Conservation (phyloP, 2,888 invertebrate species). For the Melipona bicolor region DNA sequence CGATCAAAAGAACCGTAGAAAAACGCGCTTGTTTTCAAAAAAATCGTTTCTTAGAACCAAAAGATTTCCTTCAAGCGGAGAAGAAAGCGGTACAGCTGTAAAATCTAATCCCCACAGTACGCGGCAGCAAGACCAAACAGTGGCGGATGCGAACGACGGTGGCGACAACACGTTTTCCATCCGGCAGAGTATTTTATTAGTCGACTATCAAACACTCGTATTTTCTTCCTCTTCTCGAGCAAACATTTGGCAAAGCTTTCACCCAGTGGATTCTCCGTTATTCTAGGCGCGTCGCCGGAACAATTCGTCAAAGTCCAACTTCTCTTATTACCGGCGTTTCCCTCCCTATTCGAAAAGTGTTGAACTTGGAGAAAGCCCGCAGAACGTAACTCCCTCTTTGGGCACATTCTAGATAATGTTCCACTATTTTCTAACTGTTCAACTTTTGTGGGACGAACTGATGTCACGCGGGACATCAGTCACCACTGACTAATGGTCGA, state of each 20-base stretch:
- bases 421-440: constrained; percentile 9
- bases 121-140: too few species aligned
- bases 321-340: neutral
- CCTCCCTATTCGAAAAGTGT: neutral
- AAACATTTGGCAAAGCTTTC: constrained; percentile 3
- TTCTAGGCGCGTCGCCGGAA: neutral
- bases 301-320: neutral
- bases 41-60: too few species aligned
- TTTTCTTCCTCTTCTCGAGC: neutral
- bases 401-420: neutral
- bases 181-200: too few species aligned
- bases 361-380: neutral
- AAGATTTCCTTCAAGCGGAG: too few species aligned
- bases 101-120: too few species aligned
- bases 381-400: too few species aligned
- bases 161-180: too few species aligned
- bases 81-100: too few species aligned
- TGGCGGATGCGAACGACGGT: too few species aligned
- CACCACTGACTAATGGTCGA: neutral
- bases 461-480: constrained; percentile 3
- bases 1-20: too few species aligned
- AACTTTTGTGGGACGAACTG: constrained; percentile 5
- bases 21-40: too few species aligned
- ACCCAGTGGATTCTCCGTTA: neutral
- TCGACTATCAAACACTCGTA: too few species aligned